Evolutionary conservation across 2,888 invertebrate genomes (phyloP).

Genomic region (Idaea dimidiata): DNA sequence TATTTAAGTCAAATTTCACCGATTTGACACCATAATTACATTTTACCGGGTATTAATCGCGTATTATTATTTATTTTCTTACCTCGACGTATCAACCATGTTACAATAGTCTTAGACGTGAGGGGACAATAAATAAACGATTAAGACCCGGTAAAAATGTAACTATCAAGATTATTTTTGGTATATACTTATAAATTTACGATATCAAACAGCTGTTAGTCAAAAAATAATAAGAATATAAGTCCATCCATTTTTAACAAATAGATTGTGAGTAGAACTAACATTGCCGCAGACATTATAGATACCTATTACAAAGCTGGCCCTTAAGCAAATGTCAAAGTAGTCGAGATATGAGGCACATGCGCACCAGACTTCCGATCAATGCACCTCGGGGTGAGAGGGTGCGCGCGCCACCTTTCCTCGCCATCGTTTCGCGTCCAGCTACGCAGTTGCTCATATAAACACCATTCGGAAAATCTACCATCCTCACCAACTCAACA

Average conservation of each 20-base stretch:
- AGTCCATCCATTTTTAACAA: not conserved
- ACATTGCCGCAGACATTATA: constrained; percentile 7
- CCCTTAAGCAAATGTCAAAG: constrained; percentile 60
- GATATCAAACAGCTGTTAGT: too few relatives aligned
- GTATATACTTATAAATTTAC: too few relatives aligned
- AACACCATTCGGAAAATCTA: constrained; percentile 58
- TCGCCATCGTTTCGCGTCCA: constrained; percentile 46
- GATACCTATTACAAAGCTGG: constrained; percentile 17
- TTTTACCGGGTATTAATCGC: too few relatives aligned
- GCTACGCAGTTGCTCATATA: constrained; percentile 75
- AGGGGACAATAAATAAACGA: too few relatives aligned
- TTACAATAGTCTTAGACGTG: too few relatives aligned
- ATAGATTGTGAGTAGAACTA: not conserved
- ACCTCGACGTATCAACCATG: too few relatives aligned
- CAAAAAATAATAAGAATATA: too few relatives aligned
- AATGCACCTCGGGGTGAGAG: constrained; percentile 60
- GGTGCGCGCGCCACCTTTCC: constrained; percentile 69
- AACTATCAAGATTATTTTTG: too few relatives aligned
- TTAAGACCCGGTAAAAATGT: too few relatives aligned
- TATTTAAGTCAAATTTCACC: too few relatives aligned
- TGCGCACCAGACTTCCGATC: constrained; percentile 73
- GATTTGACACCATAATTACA: too few relatives aligned
- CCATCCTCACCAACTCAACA: constrained; percentile 58
- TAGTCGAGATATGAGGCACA: constrained; percentile 55
- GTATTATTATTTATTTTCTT: too few relatives aligned